Evolutionary conservation across 2,113 vertebrate species (phyloP).

Genomic region (Prochilodus magdalenae): DNA sequence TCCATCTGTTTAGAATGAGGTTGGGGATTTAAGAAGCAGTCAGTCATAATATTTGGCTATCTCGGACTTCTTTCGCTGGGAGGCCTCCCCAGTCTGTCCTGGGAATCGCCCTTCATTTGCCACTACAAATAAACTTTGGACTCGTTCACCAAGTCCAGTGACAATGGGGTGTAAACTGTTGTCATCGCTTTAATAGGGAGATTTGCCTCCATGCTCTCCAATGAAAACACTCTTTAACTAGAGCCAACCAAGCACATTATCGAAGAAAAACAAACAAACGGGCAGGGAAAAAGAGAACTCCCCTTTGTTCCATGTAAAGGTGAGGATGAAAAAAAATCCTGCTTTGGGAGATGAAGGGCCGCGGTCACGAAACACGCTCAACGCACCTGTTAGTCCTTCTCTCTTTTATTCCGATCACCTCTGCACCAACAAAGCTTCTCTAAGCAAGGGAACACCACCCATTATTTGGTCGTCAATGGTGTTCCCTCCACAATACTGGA

Average conservation of each 20-base stretch:
- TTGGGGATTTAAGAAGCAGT: conserved; percentile 90
- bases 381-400: conserved; percentile 61
- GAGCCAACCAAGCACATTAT: conserved; percentile 66
- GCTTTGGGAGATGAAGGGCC: conserved; percentile 51
- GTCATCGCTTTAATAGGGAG: conserved; percentile 63
- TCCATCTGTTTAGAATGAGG: conserved; percentile 72
- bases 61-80: conserved; percentile 83
- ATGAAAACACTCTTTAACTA: conserved; percentile 72
- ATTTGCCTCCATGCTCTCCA: conserved; percentile 64
- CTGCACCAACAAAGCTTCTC: conserved; percentile 55
- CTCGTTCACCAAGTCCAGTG: conserved; percentile 67
- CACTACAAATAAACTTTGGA: conserved; percentile 62
- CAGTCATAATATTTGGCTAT: conserved; percentile 77
- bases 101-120: conserved; percentile 86
- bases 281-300: conserved; percentile 57
- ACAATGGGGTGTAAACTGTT: conserved; percentile 73
- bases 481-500: conserved; percentile 61
- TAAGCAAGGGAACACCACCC: conserved; percentile 59
- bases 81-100: conserved; percentile 88
- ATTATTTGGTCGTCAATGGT: conserved; percentile 60
- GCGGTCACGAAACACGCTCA: conserved; percentile 47
- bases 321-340: conserved; percentile 40
- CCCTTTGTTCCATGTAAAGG: conserved; percentile 57
- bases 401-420: conserved; percentile 58
- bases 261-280: conserved; percentile 63